Base-by-base conservation (phyloP, 1,140 invertebrate genomes). In the Pectinophora gossypiella region DNA sequence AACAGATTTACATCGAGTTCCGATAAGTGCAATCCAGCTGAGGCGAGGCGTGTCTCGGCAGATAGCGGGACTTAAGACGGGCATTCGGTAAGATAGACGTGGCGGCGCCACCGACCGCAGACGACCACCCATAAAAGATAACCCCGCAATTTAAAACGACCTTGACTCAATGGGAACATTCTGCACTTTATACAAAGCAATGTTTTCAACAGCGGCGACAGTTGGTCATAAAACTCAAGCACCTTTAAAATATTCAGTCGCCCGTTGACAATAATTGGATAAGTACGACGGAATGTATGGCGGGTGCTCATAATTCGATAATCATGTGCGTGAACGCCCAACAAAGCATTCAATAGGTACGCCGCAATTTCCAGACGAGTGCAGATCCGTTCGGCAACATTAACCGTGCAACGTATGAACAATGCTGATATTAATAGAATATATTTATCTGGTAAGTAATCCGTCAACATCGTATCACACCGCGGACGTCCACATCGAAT, bases 321-420 rank as follows among this genome's bases (percentile, higher is more conserved):
- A 40, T 40, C 36, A 40, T 15, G 13, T 40, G 36, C 36, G 36
- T 40, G 36, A 16, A 16, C 36, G n/a, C 36, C 36, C 16, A 40
- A 40, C 16, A 40, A 40, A 40, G 16, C 36, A 40, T 40, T 40
- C 36, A 15, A 40, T 27, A n/a, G n/a, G n/a, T 32, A 32, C 27
- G 27, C n/a, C 27, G 27, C 27, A 32, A n/a, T 32, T 32, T 32
- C 27, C 27, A 32, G 27, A 32, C 27, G 27, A 32, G 27, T 9
- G 27, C 27, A 32, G 27, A 32, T 32, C 27, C n/a, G 27, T 9
- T 7, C 9, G 1, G 27, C 27, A n/a, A 32, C 6, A n/a, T 32
- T 9, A 32, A 32, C 27, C 27, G 27, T 32, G 27, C 27, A n/a
- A n/a, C n/a, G n/a, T n/a, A n/a, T n/a, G n/a, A n/a, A n/a, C n/a